Evolutionary conservation across 1,140 invertebrate genomes (phyloP).

Genomic region (Procambarus clarkii): DNA sequence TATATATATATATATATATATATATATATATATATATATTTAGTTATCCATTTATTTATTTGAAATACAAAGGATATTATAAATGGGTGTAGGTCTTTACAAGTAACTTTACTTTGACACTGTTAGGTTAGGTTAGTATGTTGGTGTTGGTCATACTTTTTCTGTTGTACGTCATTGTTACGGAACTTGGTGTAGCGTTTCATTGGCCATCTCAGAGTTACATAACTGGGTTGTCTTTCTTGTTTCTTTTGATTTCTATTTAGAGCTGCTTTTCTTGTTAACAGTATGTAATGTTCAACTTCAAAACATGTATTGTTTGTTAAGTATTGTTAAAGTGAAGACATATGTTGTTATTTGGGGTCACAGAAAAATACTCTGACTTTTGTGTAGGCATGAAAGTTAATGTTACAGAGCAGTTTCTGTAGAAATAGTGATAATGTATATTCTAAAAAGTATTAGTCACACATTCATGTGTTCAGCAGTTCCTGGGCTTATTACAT

Average conservation of each 20-base stretch:
- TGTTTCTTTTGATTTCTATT: neutral
- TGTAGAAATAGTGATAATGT: conserved; percentile 1
- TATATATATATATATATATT: neutral
- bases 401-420: neutral
- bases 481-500: neutral
- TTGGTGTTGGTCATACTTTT: neutral
- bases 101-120: neutral
- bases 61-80: neutral
- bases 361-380: neutral
- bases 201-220: neutral
- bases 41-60: neutral
- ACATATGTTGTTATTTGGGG: neutral
- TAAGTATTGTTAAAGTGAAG: conserved; percentile 1
- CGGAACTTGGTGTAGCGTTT: neutral
- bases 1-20: conserved; percentile 8
- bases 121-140: neutral
- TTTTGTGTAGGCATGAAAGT: neutral
- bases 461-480: neutral
- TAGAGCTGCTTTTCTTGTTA: neutral
- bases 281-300: neutral
- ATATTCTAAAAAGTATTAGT: neutral
- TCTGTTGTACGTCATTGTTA: neutral
- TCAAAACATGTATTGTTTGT: neutral
- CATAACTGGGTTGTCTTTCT: too few relatives aligned
- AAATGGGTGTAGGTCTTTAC: neutral